Evolutionary conservation across 2,888 invertebrate genomes (phyloP).

Genomic region (Protonemura montana): DNA sequence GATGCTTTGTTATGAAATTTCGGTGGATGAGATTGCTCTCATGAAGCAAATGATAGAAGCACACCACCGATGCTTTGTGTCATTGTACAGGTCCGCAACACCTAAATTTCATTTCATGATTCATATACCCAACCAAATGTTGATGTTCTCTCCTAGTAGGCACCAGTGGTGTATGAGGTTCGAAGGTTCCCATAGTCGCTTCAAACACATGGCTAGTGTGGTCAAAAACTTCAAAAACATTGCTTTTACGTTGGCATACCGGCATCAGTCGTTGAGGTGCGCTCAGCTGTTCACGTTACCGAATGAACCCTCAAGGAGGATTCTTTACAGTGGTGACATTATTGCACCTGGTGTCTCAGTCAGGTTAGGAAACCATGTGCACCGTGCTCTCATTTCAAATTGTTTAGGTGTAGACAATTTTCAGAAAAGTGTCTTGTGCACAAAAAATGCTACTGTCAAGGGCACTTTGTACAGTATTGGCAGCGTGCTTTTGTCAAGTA

Average conservation of each 20-base stretch:
- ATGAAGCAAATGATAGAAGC: constrained; percentile 50
- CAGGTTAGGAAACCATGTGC: neutral
- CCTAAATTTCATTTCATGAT: constrained; percentile 50
- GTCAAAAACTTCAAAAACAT: constrained; percentile 51
- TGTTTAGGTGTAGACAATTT: neutral
- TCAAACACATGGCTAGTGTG: constrained; percentile 49
- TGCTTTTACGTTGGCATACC: constrained; percentile 48
- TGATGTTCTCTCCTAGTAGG: constrained; percentile 49
- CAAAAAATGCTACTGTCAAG: neutral
- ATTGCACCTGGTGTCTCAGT: neutral
- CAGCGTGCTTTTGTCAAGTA: neutral
- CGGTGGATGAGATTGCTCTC: constrained; percentile 42
- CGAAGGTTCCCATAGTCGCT: constrained; percentile 48
- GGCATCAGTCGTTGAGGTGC: constrained; percentile 49
- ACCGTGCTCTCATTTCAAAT: neutral
- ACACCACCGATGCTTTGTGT: constrained; percentile 48
- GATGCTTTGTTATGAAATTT: constrained; percentile 51
- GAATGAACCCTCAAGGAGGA: constrained; percentile 42
- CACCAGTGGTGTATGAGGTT: constrained; percentile 48
- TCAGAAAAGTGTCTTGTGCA: neutral
- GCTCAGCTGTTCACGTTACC: constrained; percentile 39
- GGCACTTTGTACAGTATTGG: neutral
- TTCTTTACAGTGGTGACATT: constrained; percentile 42
- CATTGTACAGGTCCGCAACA: constrained; percentile 49
- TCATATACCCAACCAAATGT: constrained; percentile 50